phyloP scores from a whole-genome alignment of 2,888 invertebrate species.

The Amiota communis region DNA sequence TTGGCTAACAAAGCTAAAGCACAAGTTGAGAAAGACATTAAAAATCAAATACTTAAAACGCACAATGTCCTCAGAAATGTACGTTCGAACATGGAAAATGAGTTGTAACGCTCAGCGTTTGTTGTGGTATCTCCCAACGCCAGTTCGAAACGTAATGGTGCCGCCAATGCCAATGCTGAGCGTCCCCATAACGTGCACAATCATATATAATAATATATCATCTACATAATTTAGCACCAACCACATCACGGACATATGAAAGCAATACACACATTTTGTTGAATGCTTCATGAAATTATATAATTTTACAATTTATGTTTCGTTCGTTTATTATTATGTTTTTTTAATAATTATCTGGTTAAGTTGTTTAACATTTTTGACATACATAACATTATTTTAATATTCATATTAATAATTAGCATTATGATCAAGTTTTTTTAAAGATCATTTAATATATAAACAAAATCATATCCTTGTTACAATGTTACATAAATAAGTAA shows the following conservation, averaged over 20 bases:
- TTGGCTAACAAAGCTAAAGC: constrained; percentile 86
- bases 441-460: no score
- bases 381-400: constrained; percentile 2
- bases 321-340: background rate
- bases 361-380: background rate
- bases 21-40: constrained; percentile 87
- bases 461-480: constrained; percentile 1
- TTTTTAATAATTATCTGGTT: background rate
- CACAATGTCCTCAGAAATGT: constrained; percentile 84
- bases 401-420: background rate
- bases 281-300: background rate
- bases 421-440: constrained; percentile 13
- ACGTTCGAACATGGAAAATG: constrained; percentile 81
- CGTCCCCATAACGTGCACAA: constrained; percentile 9
- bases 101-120: constrained; percentile 61
- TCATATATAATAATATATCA: background rate
- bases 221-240: background rate
- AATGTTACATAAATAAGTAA: background rate
- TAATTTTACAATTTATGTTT: background rate
- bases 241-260: background rate
- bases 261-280: background rate
- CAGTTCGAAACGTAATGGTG: constrained; percentile 13
- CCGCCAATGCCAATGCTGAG: constrained; percentile 1
- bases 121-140: constrained; percentile 31
- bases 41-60: constrained; percentile 85